Percentiles rank a stretch among this genome's conserved stretches.
Conservation (phyloP, 2,888 invertebrate species). For the Anagyrus pseudococci region DNA sequence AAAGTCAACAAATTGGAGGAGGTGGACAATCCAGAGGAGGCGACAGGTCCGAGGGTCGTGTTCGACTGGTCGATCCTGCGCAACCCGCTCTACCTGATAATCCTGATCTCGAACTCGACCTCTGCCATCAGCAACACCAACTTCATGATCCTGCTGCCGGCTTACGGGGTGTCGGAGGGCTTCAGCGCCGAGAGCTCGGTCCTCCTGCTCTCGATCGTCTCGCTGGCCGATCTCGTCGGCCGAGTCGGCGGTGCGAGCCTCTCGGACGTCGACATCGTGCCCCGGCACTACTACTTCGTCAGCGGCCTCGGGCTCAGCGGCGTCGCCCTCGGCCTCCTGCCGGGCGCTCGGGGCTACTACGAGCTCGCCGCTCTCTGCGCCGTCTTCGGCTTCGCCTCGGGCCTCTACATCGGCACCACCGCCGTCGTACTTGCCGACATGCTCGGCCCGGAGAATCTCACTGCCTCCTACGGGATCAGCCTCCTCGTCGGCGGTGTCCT, state of each 20-base stretch:
- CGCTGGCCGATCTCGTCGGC: conserved; percentile 80
- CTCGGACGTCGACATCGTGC: conserved; percentile 77
- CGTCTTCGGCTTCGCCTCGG: conserved; percentile 82
- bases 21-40: neutral
- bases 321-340: conserved; percentile 74
- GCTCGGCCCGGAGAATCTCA: conserved; percentile 80
- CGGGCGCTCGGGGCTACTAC: conserved; percentile 69
- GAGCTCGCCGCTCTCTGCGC: conserved; percentile 75
- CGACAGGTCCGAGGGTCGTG: neutral
- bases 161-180: conserved; percentile 75
- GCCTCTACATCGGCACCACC: conserved; percentile 86
- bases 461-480: conserved; percentile 85
- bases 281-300: conserved; percentile 83
- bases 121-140: conserved; percentile 88
- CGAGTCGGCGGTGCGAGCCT: conserved; percentile 84
- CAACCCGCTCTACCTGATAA: conserved; percentile 82
- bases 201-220: conserved; percentile 81
- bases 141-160: conserved; percentile 81
- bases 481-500: conserved; percentile 85
- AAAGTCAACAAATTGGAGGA: neutral
- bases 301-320: conserved; percentile 81
- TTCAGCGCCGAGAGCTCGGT: conserved; percentile 78
- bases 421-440: conserved; percentile 87
- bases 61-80: conserved; percentile 76
- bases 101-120: conserved; percentile 83